Conservation (phyloP, 2,113 vertebrate species). For the Symphodus melops region DNA sequence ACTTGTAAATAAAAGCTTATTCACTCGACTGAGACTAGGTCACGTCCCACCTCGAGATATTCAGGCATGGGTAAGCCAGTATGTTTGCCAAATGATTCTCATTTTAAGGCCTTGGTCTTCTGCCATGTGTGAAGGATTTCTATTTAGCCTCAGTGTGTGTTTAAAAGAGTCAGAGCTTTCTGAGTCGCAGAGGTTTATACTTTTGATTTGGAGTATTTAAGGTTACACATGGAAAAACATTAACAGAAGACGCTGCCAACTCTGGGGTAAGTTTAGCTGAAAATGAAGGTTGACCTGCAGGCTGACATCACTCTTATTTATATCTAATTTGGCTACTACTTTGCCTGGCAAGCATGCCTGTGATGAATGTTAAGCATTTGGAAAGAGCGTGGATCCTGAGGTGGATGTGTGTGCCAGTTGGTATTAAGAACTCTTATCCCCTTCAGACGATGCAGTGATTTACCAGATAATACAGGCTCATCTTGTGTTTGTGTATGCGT, state of each 20-base stretch:
- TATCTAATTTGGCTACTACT: slow-evolving; percentile 42
- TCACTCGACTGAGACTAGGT: slow-evolving; percentile 44
- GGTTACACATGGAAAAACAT: not conserved
- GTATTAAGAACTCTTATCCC: slow-evolving; percentile 46
- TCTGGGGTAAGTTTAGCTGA: slow-evolving; percentile 21
- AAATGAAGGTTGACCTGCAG: slow-evolving; percentile 22
- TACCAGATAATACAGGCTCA: slow-evolving; percentile 52
- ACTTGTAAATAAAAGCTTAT: slow-evolving; percentile 61
- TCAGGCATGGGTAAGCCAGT: slow-evolving; percentile 52
- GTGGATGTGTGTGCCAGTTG: slow-evolving; percentile 27
- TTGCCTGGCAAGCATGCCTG: slow-evolving; percentile 5
- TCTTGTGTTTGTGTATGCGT: slow-evolving; percentile 10
- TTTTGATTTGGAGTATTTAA: slow-evolving; percentile 1
- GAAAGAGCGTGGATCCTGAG: slow-evolving; percentile 10
- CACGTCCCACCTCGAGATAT: slow-evolving; percentile 49
- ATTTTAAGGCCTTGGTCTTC: slow-evolving; percentile 27
- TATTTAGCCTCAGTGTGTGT: slow-evolving; percentile 3
- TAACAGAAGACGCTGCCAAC: slow-evolving; percentile 6
- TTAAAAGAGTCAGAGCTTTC: not conserved
- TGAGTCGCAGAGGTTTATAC: not conserved
- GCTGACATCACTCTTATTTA: slow-evolving; percentile 54
- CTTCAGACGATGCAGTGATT: slow-evolving; percentile 40
- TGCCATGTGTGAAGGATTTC: slow-evolving; percentile 27
- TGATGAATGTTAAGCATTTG: slow-evolving; percentile 34
- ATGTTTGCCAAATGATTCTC: slow-evolving; percentile 41